A percentile compares a stretch with the other conserved stretches of the same genome.
Evolutionary conservation across 2,888 invertebrate genomes (phyloP).

Genomic region (Campoplex capitator): DNA sequence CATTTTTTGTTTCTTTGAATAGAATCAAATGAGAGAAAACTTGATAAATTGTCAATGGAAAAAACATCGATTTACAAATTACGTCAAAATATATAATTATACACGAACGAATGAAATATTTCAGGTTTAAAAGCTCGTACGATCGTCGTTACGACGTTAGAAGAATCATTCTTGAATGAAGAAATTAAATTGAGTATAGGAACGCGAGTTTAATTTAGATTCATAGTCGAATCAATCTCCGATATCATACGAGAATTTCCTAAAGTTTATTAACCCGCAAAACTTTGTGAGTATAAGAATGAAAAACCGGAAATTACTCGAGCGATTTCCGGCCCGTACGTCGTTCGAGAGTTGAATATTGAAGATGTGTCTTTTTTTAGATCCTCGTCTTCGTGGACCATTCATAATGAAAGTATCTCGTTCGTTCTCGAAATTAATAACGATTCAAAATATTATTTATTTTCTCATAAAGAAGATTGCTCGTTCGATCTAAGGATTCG

Average conservation of each 20-base stretch:
- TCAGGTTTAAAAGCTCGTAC: neutral
- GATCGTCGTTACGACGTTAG: neutral
- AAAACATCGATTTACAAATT: neutral
- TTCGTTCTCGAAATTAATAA: neutral
- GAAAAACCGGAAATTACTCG: neutral
- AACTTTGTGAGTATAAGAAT: neutral
- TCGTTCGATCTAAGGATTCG: neutral
- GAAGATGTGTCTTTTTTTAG: conserved; percentile 1
- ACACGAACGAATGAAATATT: conserved; percentile 4
- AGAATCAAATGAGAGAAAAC: neutral
- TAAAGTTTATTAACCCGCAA: neutral
- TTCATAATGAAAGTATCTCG: neutral
- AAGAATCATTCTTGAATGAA: conserved; percentile 38
- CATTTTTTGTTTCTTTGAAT: neutral
- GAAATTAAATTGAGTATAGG: conserved; percentile 1
- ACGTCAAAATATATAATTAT: neutral
- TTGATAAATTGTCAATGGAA: neutral
- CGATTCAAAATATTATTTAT: neutral
- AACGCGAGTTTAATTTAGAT: conserved; percentile 50
- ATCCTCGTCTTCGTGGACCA: neutral
- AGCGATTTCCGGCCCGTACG: neutral
- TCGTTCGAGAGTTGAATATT: conserved; percentile 1
- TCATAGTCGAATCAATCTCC: conserved; percentile 41
- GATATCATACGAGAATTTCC: conserved; percentile 50
- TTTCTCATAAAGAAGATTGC: neutral